Evolutionary conservation across 2,888 invertebrate genomes (phyloP).

Genomic region (Chymomyza procnemis): DNA sequence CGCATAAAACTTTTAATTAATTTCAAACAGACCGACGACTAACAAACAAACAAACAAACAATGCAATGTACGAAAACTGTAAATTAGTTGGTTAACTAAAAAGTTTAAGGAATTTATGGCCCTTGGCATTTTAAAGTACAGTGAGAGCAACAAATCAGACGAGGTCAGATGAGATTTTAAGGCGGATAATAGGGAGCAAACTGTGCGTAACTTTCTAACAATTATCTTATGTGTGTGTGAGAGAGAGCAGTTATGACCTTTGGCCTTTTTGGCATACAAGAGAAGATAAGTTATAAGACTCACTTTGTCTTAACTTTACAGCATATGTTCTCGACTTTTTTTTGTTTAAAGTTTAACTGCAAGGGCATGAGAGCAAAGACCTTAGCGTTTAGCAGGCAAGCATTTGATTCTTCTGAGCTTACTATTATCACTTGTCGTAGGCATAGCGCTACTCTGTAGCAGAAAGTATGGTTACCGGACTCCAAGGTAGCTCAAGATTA

Average conservation of each 20-base stretch:
- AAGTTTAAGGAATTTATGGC: background rate
- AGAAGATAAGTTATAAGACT: no score
- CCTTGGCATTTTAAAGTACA: background rate
- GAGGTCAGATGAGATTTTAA: background rate
- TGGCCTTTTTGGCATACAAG: background rate
- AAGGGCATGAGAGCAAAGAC: no score
- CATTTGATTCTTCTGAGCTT: no score
- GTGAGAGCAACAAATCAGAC: background rate
- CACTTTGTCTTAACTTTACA: no score
- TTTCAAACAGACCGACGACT: conserved; percentile 55
- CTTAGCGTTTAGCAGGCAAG: no score
- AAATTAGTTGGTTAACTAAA: background rate
- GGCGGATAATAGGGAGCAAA: background rate
- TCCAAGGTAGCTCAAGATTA: no score
- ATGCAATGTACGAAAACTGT: conserved; percentile 27
- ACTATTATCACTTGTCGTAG: no score
- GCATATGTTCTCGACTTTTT: no score
- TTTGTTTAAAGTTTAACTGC: no score
- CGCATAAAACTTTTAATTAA: conserved; percentile 68
- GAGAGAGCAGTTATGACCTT: background rate
- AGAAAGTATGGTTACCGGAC: no score
- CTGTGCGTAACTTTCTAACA: background rate
- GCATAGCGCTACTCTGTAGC: no score
- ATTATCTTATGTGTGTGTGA: background rate
- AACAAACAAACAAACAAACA: conserved; percentile 39